Base-by-base conservation (phyloP, 2,888 invertebrate species). In the Steinernema scapterisci region DNA sequence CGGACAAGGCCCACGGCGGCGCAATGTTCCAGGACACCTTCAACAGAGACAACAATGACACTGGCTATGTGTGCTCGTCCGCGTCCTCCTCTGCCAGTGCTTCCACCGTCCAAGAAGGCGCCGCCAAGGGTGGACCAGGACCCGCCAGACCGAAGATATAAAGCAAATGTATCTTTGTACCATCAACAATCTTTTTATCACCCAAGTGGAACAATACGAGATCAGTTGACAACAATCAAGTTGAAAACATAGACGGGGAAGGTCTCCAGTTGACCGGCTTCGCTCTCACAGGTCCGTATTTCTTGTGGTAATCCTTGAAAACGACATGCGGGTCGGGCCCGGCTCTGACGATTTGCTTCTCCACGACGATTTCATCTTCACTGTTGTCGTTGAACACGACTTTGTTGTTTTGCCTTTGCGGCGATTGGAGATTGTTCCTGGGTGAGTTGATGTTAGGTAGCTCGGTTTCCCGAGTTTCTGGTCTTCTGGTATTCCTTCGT, bases 1-100 rank as follows among this genome's bases (percentile, higher is more conserved):
- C 16, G 31, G 31, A 63, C 31, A 16, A 31, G 16, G 27, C 1
- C 23, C 9, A 63, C 27, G 63, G 63, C 31, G 31, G 19, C 1
- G 11, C 6, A 31, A 7, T 13, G 1, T 63, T 63, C 31, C 16
- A 27, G 31, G 63, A 31, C 16, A 16, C 25, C 27, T 63, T 25
- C 31, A 31, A 13, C 63, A 27, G 63, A 3, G 63, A 63, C 31
- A 31, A 63, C 31, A 63, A 63, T 31, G 63, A 63, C 31, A 31
- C 63, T 16, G 63, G 63, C 31, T 63, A 63, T n/a, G 31, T 31
- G 25, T 25, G 63, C 63, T 63, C 63, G 5, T n/a, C 63, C 63
- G 31, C 38, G 16, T 63, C 63, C 31, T 63, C 63, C 2, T 13
- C 25, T 25, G 54, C 54, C 21, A 63, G 63, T 16, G 63, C 63